These are phyloP conservation scores for Benitochromis conjunctus DNA, from an alignment of 2,113 vertebrate genomes.

Conservation along the genomic window DNA sequence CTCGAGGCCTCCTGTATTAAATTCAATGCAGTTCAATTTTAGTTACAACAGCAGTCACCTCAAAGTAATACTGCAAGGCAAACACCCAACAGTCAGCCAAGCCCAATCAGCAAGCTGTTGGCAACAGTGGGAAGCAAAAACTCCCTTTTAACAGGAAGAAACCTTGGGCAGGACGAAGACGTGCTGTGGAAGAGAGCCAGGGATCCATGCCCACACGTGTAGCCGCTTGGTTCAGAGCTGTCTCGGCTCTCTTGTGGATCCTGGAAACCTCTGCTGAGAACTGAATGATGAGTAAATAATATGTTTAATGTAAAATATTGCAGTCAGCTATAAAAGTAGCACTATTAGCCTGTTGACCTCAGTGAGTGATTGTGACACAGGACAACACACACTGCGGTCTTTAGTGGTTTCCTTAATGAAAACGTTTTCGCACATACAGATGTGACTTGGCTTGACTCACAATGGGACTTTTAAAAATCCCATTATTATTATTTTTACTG, in stretches of 20 bases:
- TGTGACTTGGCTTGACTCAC: neutral
- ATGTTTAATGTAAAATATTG: neutral
- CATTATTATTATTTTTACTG: neutral
- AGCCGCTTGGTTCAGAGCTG: neutral
- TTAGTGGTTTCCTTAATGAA: fast-evolving
- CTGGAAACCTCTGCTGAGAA: neutral
- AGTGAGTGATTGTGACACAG: neutral
- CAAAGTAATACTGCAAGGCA: too few relatives aligned
- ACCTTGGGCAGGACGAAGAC: neutral
- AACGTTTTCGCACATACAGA: neutral
- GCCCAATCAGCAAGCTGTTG: neutral
- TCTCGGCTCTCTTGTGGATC: neutral
- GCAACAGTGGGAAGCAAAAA: neutral
- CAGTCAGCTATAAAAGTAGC: neutral
- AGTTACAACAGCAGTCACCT: neutral
- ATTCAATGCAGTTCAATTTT: too few relatives aligned
- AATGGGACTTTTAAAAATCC: neutral
- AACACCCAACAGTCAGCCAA: neutral
- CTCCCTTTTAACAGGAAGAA: neutral
- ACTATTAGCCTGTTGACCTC: neutral
- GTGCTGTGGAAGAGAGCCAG: fast-evolving
- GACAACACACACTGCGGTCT: too few relatives aligned
- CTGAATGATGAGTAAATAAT: neutral
- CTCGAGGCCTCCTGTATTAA: too few relatives aligned
- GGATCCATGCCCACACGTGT: neutral